Evolutionary conservation across 2,797 vertebrate genomes (phyloP).

Genomic region (Enteromius mattozi): DNA sequence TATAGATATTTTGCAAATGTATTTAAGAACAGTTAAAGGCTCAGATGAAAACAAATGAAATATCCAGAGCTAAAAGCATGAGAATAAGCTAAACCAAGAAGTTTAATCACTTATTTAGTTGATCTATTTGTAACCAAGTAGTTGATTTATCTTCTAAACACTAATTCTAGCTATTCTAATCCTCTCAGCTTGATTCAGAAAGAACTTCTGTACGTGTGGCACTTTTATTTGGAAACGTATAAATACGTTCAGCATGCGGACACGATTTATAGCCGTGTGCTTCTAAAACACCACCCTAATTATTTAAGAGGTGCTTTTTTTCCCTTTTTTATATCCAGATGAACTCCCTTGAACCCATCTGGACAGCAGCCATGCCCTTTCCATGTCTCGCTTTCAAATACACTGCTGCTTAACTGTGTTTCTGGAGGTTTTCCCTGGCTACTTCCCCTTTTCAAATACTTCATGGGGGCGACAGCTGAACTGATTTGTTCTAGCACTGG

Average conservation of each 20-base stretch:
- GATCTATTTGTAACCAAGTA: not conserved
- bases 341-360: constrained; percentile 41
- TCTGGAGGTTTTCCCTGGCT: constrained; percentile 31
- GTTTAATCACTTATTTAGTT: not conserved
- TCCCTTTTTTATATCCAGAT: constrained; percentile 3
- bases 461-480: constrained; percentile 12
- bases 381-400: constrained; percentile 17
- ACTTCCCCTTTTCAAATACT: constrained; percentile 4
- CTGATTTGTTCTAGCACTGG: constrained; percentile 19
- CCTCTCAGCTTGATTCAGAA: constrained; percentile 15
- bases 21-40: not conserved
- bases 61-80: not conserved
- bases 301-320: constrained; percentile 45
- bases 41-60: not conserved
- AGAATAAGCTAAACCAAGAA: constrained; percentile 9
- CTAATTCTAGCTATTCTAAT: constrained; percentile 18
- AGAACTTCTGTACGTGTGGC: constrained; percentile 16
- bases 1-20: not conserved
- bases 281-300: constrained; percentile 38
- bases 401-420: constrained; percentile 25
- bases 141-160: not conserved
- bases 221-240: constrained; percentile 55
- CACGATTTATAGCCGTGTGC: constrained; percentile 30
- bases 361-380: constrained; percentile 48
- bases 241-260: constrained; percentile 43